Base-by-base conservation (phyloP, 2,113 vertebrate species). In the Mastomys coucha region DNA sequence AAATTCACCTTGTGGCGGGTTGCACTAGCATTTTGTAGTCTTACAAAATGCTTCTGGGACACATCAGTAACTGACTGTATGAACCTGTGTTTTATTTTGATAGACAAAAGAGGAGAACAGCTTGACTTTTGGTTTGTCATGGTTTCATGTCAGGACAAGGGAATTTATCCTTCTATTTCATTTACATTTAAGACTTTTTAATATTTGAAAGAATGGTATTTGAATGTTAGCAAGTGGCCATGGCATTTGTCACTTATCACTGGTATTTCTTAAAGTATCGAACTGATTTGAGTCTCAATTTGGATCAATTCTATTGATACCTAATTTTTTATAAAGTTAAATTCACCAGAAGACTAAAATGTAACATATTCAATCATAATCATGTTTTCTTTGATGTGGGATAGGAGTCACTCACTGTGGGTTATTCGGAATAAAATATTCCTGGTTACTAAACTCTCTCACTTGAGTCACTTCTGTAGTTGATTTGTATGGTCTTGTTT, bases 141-240 rank as follows among this genome's bases (percentile, higher is more conserved):
- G 86, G 42, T 39, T 78, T 33, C 8, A 78, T 39, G 73, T 82
- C 39, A 92, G 42, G 17, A 90, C 42, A 93, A 78, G 77, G 19
- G 19, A 80, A 96, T 91, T 20, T 87, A 4, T 84, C 24, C 39
- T 95, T 93, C 89, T 49, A 0, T 90, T 93, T 94, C 56, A 0
- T 90, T 93, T 95, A 36, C 49, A 22, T 95, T 67, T n/a, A 88
- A 56, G 17, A 84, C 2, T 72, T 72, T 95, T 91, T 42, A 7
- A 22, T 93, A 86, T 95, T 95, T 90, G 95, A 82, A 80, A 89
- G n/a, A 19, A n/a, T 58, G 36, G 28, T 7, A 87, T 75, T 93
- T 84, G 13, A 28, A 51, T 95, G 65, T 86, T 81, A 87, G 33
- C 36, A 91, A 36, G 49, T 88, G 69, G 49, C 26, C 58, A 31